Evolutionary conservation across 2,797 vertebrate species (phyloP), one percentile per base, ranked within the genome.

Genomic region (Spheniscus humboldti): DNA sequence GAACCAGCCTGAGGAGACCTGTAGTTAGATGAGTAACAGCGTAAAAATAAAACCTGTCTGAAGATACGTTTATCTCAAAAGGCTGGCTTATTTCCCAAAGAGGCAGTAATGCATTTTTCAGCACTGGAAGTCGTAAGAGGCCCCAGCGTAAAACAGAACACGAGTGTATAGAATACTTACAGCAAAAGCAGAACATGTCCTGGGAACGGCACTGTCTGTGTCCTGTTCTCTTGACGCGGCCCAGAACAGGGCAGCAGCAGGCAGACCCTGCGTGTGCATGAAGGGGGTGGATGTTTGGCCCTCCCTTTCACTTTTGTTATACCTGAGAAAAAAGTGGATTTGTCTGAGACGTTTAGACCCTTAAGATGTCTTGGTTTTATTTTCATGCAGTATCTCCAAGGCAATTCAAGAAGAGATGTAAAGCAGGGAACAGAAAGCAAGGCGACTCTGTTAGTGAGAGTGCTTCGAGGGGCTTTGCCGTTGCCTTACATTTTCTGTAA

Each of bases 21-120:
- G 64, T 18, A 87, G 35, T 66, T 53, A 31, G 53, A 57, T 31
- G 60, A 75, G 37, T 55, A 81, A 81, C 48, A 55, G 57, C 4
- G 4, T 92, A 83, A 85, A 95, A 96, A 91, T 91, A 92, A 96
- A 95, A 78, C n/a, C 55, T 50, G 25, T 82, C 77, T 78, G 69
- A 69, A 85, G 81, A 52, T 27, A 25, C 6, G 62, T 72, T 92
- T 93, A 93, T 94, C 91, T 86, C 73, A 23, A 18, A 84, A 69
- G 75, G 43, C 82, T 96, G 91, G 48, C 72, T 78, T 66, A 20
- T 71, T 66, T 86, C 92, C 94, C 81, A 28, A 56, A 75, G 79
- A 60, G 73, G 73, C 66, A 80, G 55, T 6, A 57, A n/a, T 33
- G 69, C 5, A 0, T 73, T 79, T 89, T 66, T 56, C 84, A 76